Conservation (phyloP, 2,113 vertebrate genomes). For the Labeo catla region DNA sequence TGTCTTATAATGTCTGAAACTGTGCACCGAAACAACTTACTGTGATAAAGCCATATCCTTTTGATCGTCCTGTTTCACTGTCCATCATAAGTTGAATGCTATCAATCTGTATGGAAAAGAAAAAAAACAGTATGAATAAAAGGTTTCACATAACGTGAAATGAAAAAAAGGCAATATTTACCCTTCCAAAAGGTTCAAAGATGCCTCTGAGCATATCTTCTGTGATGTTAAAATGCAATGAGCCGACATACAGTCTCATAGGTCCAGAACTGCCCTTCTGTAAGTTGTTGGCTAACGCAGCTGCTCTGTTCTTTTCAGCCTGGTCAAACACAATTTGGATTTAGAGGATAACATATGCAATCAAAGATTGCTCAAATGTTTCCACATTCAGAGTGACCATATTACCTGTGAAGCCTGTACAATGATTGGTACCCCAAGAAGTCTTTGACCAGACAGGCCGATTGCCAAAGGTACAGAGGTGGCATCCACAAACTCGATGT, state of each 20-base stretch:
- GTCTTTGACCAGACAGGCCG: conserved; percentile 92
- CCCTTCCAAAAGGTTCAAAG: conserved; percentile 96
- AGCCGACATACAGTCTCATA: conserved; percentile 94
- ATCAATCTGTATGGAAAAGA: conserved; percentile 78
- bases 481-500: conserved; percentile 94
- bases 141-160: not conserved
- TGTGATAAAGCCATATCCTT: conserved; percentile 97
- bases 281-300: conserved; percentile 91
- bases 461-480: conserved; percentile 97
- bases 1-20: not conserved
- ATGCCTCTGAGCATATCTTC: conserved; percentile 97
- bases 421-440: conserved; percentile 95
- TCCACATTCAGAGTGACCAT: not conserved
- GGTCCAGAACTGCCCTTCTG: conserved; percentile 91
- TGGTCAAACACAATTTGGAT: conserved; percentile 54
- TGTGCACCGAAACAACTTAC: conserved; percentile 72
- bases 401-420: conserved; percentile 96
- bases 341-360: not conserved
- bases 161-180: conserved; percentile 59
- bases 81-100: conserved; percentile 99
- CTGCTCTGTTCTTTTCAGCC: conserved; percentile 97
- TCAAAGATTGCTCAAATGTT: not conserved
- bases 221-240: conserved; percentile 96
- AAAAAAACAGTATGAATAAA: not conserved
- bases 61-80: conserved; percentile 92